Conservation (phyloP, 2,888 invertebrate genomes). For the Axea sp. region DNA sequence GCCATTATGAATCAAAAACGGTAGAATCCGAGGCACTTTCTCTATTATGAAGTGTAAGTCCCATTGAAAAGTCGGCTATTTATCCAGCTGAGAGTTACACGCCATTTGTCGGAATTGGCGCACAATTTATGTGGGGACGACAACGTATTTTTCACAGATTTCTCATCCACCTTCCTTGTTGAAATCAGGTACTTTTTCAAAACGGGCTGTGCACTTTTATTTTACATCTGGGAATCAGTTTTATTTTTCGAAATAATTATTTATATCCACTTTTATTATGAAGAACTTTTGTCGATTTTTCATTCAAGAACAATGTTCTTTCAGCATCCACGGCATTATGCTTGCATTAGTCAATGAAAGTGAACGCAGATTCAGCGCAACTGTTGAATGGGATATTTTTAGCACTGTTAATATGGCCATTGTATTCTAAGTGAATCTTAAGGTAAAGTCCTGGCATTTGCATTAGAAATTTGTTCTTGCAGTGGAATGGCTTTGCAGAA, state of each 20-base stretch:
- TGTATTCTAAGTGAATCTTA: slow-evolving; percentile 46
- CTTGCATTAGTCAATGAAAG: slow-evolving; percentile 38
- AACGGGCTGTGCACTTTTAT: too few relatives aligned
- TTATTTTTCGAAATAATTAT: too few relatives aligned
- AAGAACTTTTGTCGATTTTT: too few relatives aligned
- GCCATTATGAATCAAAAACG: slow-evolving; percentile 47
- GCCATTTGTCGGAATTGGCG: slow-evolving; percentile 34
- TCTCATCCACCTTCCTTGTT: slow-evolving; percentile 16
- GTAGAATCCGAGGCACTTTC: slow-evolving; percentile 47
- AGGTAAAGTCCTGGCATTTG: slow-evolving; percentile 39
- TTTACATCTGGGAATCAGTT: too few relatives aligned
- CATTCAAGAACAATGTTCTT: slow-evolving; percentile 17
- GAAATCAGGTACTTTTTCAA: slow-evolving; percentile 5
- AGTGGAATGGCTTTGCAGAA: slow-evolving; percentile 9
- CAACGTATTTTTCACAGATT: slow-evolving; percentile 26
- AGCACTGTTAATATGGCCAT: slow-evolving; percentile 27
- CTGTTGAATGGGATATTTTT: slow-evolving; percentile 45
- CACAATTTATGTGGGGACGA: slow-evolving; percentile 48
- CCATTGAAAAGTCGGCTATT: slow-evolving; percentile 54
- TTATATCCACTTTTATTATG: too few relatives aligned
- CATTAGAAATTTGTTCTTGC: slow-evolving; percentile 37
- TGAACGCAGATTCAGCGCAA: slow-evolving; percentile 28
- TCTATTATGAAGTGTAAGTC: slow-evolving; percentile 48
- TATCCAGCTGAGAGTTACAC: slow-evolving; percentile 58
- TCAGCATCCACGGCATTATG: slow-evolving; percentile 7